A percentile compares a stretch with the other conserved stretches of the same genome.
These are phyloP conservation scores for Saccostrea glomerata DNA, from an alignment of 1,140 invertebrate genomes.

Conservation along the genomic window DNA sequence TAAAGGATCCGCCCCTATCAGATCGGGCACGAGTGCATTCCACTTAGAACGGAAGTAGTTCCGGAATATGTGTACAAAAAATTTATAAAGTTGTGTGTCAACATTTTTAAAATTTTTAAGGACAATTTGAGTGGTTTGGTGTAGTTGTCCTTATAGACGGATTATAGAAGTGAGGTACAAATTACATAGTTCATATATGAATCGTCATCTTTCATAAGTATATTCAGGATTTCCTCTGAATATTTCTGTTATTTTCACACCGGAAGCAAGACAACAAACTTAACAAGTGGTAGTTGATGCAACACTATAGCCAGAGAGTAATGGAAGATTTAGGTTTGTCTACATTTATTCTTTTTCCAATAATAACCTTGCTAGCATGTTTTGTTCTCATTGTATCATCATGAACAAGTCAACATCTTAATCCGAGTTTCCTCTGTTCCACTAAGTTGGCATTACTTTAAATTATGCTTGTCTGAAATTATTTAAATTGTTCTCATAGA, in stretches of 20 bases:
- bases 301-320: constrained; percentile 29
- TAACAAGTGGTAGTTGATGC: constrained; percentile 29
- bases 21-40: constrained; percentile 16
- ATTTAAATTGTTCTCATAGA: no score
- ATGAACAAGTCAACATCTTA: neutral
- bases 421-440: neutral
- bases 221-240: constrained; percentile 19
- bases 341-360: neutral
- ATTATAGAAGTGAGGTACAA: neutral
- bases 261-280: constrained; percentile 16
- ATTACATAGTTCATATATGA: constrained; percentile 10
- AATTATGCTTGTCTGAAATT: no score
- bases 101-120: constrained; percentile 32
- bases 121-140: neutral
- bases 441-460: no score
- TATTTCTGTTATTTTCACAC: neutral
- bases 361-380: neutral
- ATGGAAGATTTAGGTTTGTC: constrained; percentile 36
- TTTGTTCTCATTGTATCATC: neutral
- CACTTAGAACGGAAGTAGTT: constrained; percentile 23
- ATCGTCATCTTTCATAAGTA: neutral
- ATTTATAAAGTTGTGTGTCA: constrained; percentile 13
- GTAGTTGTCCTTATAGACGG: constrained; percentile 2
- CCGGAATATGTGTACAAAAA: constrained; percentile 16
- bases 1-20: neutral